Percentiles rank a stretch among this genome's conserved stretches.
Conservation (phyloP, 2,797 vertebrate species). For the Cercopithecus neglectus region DNA sequence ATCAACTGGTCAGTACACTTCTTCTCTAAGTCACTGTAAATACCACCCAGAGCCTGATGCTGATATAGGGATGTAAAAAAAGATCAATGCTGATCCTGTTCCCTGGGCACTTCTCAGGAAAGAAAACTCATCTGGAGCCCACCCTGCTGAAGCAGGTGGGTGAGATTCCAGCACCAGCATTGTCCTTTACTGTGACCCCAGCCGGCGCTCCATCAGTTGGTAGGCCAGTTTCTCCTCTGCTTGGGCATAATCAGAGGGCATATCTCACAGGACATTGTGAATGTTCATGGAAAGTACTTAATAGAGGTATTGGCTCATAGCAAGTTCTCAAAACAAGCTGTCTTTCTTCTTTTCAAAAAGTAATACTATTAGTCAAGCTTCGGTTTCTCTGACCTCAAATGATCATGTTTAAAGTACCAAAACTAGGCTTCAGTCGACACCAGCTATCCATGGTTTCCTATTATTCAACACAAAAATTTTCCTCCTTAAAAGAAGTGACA, state of each 20-base stretch:
- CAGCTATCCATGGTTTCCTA: neutral
- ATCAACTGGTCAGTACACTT: rapidly evolving
- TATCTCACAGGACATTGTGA: neutral
- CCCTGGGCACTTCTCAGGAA: neutral
- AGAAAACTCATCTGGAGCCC: neutral
- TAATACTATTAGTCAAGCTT: slow-evolving; percentile 23
- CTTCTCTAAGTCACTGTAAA: neutral
- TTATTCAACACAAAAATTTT: slow-evolving; percentile 16
- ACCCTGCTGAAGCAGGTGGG: rapidly evolving
- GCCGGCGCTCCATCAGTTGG: neutral
- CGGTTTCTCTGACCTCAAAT: neutral
- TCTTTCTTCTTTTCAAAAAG: slow-evolving; percentile 13
- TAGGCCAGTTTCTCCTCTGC: neutral
- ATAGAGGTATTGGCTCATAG: neutral
- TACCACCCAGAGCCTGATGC: neutral
- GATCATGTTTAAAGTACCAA: neutral
- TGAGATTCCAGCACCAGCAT: neutral
- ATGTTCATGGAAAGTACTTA: neutral
- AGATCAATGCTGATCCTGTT: neutral
- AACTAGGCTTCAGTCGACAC: slow-evolving; percentile 25
- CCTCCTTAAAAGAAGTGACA: neutral
- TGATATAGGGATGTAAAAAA: neutral
- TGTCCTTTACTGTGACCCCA: neutral
- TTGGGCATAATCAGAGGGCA: neutral
- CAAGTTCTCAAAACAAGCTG: neutral